Conservation (phyloP, 2,113 vertebrate species). For the Trochalopteron elliotii region DNA sequence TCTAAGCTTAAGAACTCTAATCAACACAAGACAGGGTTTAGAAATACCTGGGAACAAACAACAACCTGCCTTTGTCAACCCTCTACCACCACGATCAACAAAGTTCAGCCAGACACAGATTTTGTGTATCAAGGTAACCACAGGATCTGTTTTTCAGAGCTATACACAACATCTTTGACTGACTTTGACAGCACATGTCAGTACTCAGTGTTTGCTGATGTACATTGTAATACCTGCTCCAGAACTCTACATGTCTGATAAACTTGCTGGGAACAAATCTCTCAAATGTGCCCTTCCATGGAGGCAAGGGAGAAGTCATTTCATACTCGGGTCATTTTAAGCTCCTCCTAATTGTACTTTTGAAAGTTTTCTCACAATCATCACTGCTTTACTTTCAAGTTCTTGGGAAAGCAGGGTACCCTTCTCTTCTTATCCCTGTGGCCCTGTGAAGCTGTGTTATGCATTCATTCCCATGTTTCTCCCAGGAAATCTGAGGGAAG, state of each 20-base stretch:
- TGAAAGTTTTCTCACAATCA: neutral
- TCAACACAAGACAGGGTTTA: neutral
- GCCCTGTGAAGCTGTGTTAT: neutral
- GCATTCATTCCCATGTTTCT: neutral
- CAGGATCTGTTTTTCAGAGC: neutral
- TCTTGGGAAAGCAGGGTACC: neutral
- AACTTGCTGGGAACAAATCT: neutral
- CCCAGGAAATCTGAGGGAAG: neutral
- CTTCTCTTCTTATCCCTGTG: neutral
- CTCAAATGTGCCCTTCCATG: neutral
- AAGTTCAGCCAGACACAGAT: neutral
- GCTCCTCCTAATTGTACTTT: neutral
- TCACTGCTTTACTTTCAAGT: neutral
- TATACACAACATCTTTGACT: accelerated
- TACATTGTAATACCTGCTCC: neutral
- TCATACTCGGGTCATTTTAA: neutral
- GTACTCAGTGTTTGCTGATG: neutral
- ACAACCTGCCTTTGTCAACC: neutral
- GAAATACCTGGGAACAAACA: neutral
- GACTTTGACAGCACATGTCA: neutral
- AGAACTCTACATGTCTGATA: neutral
- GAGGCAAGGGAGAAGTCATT: neutral
- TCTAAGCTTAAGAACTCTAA: neutral
- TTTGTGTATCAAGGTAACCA: neutral
- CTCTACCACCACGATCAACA: neutral